Evolutionary conservation across 1,140 invertebrate genomes (phyloP), one percentile per base, ranked within the genome.

Genomic region (Thalassaphorura encarpata): DNA sequence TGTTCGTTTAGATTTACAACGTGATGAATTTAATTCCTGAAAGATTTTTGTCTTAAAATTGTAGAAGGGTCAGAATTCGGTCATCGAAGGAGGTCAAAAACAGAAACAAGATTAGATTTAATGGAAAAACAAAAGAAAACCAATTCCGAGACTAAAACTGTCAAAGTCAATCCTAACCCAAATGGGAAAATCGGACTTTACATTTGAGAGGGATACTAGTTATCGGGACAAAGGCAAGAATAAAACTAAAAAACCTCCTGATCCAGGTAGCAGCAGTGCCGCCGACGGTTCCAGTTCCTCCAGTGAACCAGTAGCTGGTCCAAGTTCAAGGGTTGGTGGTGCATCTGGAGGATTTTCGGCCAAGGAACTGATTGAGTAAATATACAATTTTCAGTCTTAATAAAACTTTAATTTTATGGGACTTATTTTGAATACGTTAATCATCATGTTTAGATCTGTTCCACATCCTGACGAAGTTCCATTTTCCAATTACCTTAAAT

Each of bases 51-150:
- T 55, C 15, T 6, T 24, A 26, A 21, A 63, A 62, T 73, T 50
- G 74, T 76, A 69, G 81, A 83, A 60, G 79, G 78, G 61, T 84
- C 86, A 63, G 83, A 84, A 73, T 80, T 80, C 56, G 77, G 80
- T n/a, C 80, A 85, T 62, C 76, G 86, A 63, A 76, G 83, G 57
- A 76, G 90, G 63, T 89, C 90, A 8, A 92, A 94, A 68, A 96
- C 90, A 39, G 87, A 89, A 24, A 84, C 88, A 64, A 77, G 88
- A 66, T 70, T 96, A 42, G 90, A 96, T 66, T 88, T 89, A 71
- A 78, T 96, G 73, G 87, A 92, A 66, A 81, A 83, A 66, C 87
- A 91, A 55, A 82, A 84, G 66, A 84, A 87, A 68, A 71, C 67
- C 60, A 73, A 77, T 60, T 70, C 72, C 13, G 74, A 75, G 60